phyloP scores from a whole-genome alignment of 2,113 vertebrate genomes.

The Leucosticte australis region DNA sequence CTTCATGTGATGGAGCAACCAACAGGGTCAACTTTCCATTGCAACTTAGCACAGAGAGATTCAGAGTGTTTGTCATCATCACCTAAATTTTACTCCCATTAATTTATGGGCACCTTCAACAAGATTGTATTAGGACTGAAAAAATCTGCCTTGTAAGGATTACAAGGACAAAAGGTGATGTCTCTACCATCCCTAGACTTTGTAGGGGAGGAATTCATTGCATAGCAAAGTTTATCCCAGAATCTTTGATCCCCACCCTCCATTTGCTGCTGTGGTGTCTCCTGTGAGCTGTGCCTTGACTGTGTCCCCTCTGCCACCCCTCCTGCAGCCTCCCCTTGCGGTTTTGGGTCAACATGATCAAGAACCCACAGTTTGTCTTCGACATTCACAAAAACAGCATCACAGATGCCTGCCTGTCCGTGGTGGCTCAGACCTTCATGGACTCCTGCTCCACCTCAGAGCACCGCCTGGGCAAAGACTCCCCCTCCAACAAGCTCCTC shows the following conservation, averaged over 20 bases:
- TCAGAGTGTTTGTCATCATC: not conserved
- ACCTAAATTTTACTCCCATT: not conserved
- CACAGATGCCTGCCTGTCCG: conserved; percentile 95
- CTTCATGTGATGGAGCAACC: not conserved
- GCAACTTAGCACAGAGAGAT: not conserved
- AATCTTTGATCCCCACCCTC: no score
- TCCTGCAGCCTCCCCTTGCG: conserved; percentile 86
- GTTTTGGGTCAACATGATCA: conserved; percentile 99
- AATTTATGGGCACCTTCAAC: not conserved
- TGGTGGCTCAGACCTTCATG: conserved; percentile 99
- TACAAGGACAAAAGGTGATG: not conserved
- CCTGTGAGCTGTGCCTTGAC: not conserved
- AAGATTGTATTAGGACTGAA: not conserved
- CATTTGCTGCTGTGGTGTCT: not conserved
- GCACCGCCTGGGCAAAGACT: conserved; percentile 97
- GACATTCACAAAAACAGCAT: conserved; percentile 99
- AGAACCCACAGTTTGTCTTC: conserved; percentile 98
- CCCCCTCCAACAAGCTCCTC: conserved; percentile 97
- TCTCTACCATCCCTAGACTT: accelerated
- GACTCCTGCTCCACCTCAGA: conserved; percentile 98
- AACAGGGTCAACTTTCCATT: not conserved
- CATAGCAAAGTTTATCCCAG: not conserved
- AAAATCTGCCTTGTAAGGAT: not conserved
- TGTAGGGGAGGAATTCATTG: not conserved
- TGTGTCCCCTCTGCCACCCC: not conserved